Percentiles rank a stretch among this genome's conserved stretches.
Conservation (phyloP, 2,797 vertebrate species). For the Leptodactylus fallax region DNA sequence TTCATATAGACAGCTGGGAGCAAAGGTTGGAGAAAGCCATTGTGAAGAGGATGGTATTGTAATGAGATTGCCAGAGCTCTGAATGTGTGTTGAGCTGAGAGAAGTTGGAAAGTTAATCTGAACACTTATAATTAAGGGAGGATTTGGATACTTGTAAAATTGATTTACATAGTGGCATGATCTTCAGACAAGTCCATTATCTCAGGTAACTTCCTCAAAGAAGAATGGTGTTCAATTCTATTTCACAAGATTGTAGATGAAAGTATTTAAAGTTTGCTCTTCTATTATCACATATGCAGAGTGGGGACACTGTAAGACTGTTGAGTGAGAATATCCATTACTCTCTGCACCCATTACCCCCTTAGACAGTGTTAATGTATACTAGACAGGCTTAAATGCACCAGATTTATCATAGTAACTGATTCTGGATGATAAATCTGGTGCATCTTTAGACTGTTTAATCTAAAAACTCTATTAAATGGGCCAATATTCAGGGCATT, state of each 20-base stretch:
- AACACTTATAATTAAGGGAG: not conserved
- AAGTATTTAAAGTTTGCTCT: not conserved
- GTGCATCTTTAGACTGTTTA: too few relatives aligned
- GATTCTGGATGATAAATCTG: too few relatives aligned
- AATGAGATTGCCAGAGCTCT: conserved; percentile 6
- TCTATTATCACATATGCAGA: not conserved
- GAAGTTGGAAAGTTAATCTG: not conserved
- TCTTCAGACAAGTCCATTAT: not conserved
- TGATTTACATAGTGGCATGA: not conserved
- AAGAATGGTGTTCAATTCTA: not conserved
- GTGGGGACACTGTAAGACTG: not conserved
- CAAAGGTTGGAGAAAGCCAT: conserved; percentile 11
- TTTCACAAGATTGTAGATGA: not conserved
- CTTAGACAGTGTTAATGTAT: too few relatives aligned
- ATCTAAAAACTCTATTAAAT: too few relatives aligned
- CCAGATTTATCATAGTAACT: too few relatives aligned
- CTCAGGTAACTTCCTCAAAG: not conserved
- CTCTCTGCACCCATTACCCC: too few relatives aligned
- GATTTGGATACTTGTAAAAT: not conserved
- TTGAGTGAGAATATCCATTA: not conserved
- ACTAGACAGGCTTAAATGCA: too few relatives aligned
- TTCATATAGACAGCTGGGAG: not conserved
- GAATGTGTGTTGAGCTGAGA: not conserved
- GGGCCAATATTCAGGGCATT: too few relatives aligned
- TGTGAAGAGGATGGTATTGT: not conserved